Evolutionary conservation across 2,113 vertebrate species (phyloP).

Genomic region (Dasyprocta punctata): DNA sequence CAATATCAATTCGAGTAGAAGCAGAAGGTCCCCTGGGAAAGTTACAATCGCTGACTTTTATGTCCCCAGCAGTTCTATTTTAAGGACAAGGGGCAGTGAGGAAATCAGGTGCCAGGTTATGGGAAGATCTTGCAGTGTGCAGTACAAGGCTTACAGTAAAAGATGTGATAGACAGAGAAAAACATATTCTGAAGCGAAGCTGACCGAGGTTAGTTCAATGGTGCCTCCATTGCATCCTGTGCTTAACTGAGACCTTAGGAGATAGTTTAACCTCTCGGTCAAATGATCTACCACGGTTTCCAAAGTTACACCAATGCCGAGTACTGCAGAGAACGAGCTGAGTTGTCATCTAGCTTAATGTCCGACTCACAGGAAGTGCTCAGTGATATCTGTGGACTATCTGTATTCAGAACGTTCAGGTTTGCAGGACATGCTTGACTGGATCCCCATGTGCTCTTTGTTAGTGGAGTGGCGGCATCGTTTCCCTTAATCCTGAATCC

Average conservation of each 20-base stretch:
- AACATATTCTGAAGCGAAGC: neutral
- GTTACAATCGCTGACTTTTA: neutral
- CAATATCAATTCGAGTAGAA: neutral
- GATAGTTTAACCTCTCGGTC: neutral
- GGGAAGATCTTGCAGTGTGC: neutral
- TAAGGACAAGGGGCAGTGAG: neutral
- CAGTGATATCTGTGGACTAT: neutral
- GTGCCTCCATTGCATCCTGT: neutral
- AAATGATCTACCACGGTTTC: neutral
- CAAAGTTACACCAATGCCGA: neutral
- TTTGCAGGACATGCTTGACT: neutral
- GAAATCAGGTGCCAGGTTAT: neutral
- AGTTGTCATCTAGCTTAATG: neutral
- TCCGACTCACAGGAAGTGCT: too few species aligned
- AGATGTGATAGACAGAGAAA: neutral
- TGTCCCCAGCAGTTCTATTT: neutral
- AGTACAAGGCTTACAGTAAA: neutral
- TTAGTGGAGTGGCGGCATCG: neutral
- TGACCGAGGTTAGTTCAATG: neutral
- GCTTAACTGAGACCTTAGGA: neutral
- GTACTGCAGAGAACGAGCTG: neutral
- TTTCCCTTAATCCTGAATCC: neutral
- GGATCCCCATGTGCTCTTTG: neutral
- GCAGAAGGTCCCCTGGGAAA: conserved; percentile 14
- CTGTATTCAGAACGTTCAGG: neutral